These are phyloP conservation scores for Lasioglossum pauxillum DNA, from an alignment of 2,888 invertebrate species.

Conservation along the genomic window DNA sequence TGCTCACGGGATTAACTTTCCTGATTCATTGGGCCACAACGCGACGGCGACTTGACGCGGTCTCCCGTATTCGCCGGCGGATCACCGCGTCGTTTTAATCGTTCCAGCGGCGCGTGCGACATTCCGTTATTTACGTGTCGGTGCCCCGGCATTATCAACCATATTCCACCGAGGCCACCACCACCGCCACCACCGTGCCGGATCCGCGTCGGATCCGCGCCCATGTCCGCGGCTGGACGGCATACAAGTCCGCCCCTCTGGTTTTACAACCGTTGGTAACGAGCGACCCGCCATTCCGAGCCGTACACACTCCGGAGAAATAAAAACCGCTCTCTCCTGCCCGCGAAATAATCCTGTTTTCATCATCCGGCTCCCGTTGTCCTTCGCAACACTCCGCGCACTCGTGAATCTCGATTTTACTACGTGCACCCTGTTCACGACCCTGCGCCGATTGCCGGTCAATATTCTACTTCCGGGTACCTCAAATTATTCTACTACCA, in stretches of 20 bases:
- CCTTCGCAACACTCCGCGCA: not conserved
- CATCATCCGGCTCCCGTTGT: not conserved
- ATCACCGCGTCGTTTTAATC: constrained; percentile 42
- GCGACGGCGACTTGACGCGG: constrained; percentile 13
- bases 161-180: constrained; percentile 29
- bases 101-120: constrained; percentile 42
- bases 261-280: constrained; percentile 9
- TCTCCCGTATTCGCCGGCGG: constrained; percentile 7
- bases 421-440: not conserved
- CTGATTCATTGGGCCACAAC: constrained; percentile 31
- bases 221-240: not conserved
- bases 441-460: not conserved
- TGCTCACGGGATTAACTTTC: constrained; percentile 51
- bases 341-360: not conserved
- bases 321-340: not conserved
- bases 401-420: constrained; percentile 11
- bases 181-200: not conserved
- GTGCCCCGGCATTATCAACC: constrained; percentile 47
- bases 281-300: not conserved
- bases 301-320: not conserved
- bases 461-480: not conserved
- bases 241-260: not conserved
- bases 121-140: constrained; percentile 54
- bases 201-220: constrained; percentile 13
- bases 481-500: too few relatives aligned